Percentiles rank a stretch among this genome's conserved stretches.
Conservation (phyloP, 92 coral and sea anemone species). For the Isaurus tuberculatus region DNA sequence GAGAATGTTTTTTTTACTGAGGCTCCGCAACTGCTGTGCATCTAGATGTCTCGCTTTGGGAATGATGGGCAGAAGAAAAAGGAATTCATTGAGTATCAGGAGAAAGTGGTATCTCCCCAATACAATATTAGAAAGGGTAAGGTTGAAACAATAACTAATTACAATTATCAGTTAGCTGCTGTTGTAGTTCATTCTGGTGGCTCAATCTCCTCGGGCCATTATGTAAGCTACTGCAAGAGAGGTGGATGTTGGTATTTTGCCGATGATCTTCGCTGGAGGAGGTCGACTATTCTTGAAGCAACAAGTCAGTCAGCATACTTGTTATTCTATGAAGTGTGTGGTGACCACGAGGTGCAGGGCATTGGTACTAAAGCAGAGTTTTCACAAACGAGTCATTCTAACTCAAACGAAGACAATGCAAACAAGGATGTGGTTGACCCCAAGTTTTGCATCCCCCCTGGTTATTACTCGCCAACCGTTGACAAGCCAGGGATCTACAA, state of each 20-base stretch:
- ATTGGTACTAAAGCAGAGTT: slow-evolving; percentile 16
- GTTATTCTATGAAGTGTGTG: slow-evolving; percentile 42
- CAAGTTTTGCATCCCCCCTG: slow-evolving; percentile 48
- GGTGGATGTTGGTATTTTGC: slow-evolving; percentile 39
- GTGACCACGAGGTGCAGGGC: slow-evolving; percentile 24
- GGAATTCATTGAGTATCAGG: slow-evolving; percentile 9
- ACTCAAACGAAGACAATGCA: not conserved
- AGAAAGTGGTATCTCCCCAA: slow-evolving; percentile 13
- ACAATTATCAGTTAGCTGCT: slow-evolving; percentile 13
- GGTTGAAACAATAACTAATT: not conserved
- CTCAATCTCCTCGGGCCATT: slow-evolving; percentile 28
- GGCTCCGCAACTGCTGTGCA: slow-evolving; percentile 8
- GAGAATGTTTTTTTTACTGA: slow-evolving; percentile 5
- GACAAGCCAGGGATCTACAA: slow-evolving; percentile 33
- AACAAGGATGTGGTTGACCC: slow-evolving; percentile 8
- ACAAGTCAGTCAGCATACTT: slow-evolving; percentile 43
- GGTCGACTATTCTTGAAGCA: slow-evolving; percentile 25
- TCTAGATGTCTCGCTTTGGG: slow-evolving; percentile 4
- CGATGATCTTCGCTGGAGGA: slow-evolving; percentile 20
- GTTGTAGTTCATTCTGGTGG: slow-evolving; percentile 23
- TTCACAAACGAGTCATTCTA: slow-evolving; percentile 27
- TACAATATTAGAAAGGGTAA: slow-evolving; percentile 12
- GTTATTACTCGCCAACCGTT: slow-evolving; percentile 9
- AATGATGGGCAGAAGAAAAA: slow-evolving; percentile 7
- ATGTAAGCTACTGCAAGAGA: slow-evolving; percentile 26